A percentile compares a stretch with the other conserved stretches of the same genome.
Conservation (phyloP, 2,797 vertebrate genomes). For the Sebastolobus alascanus region DNA sequence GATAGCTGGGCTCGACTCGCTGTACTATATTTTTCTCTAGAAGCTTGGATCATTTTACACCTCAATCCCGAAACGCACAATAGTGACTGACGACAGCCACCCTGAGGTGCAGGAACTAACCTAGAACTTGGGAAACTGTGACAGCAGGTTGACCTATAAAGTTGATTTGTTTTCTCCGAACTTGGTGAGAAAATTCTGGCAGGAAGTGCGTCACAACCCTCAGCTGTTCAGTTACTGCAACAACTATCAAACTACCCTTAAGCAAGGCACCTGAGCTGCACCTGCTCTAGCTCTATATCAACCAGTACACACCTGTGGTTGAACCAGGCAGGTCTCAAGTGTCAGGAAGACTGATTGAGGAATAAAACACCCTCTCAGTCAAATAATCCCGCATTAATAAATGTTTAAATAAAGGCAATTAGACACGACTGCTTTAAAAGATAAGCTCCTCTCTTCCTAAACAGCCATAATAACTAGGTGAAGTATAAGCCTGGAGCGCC, state of each 20-base stretch:
- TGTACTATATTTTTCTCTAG: constrained; percentile 20
- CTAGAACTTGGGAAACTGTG: constrained; percentile 7
- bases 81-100: constrained; percentile 9
- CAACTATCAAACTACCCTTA: neutral
- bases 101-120: constrained; percentile 8
- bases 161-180: neutral
- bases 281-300: neutral
- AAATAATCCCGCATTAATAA: constrained; percentile 33
- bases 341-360: neutral
- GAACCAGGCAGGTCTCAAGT: neutral
- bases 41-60: constrained; percentile 48
- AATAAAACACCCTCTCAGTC: neutral
- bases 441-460: constrained; percentile 24
- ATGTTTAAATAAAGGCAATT: constrained; percentile 38
- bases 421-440: constrained; percentile 10
- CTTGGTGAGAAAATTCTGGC: constrained; percentile 24
- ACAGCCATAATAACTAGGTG: constrained; percentile 37
- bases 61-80: constrained; percentile 39
- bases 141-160: constrained; percentile 32
- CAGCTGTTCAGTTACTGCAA: constrained; percentile 20
- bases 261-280: constrained; percentile 3
- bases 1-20: constrained; percentile 3
- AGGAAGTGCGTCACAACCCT: constrained; percentile 3
- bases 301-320: neutral
- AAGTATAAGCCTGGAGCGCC: constrained; percentile 32